Percentiles rank a stretch among this genome's conserved stretches.
Evolutionary conservation across 1,140 invertebrate genomes (phyloP).

Genomic region (Apis dorsata): DNA sequence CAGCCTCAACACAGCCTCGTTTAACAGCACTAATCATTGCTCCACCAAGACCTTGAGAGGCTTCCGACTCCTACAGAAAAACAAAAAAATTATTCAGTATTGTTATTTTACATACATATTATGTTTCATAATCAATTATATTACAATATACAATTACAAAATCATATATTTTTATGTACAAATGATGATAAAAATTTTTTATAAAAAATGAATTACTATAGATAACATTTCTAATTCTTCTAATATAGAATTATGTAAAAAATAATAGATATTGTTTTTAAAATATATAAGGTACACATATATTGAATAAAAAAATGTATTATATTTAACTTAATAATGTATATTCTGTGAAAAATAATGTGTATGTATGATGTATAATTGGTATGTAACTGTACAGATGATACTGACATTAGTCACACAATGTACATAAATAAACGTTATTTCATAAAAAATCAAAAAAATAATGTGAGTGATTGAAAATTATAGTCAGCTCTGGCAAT

Average conservation of each 20-base stretch:
- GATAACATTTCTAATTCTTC: neutral
- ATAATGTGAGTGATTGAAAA: slow-evolving; percentile 56
- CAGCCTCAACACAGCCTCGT: slow-evolving; percentile 77
- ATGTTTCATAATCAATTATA: slow-evolving; percentile 1
- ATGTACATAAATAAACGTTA: slow-evolving; percentile 40
- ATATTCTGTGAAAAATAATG: slow-evolving; percentile 55
- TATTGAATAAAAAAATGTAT: slow-evolving; percentile 51
- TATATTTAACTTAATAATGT: slow-evolving; percentile 47
- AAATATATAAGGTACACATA: slow-evolving; percentile 29
- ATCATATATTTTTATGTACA: neutral
- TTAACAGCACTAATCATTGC: slow-evolving; percentile 78
- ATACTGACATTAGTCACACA: slow-evolving; percentile 34
- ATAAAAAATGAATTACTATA: slow-evolving; percentile 6
- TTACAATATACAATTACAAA: neutral
- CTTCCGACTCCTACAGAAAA: slow-evolving; percentile 76
- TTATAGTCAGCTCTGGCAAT: slow-evolving; percentile 35
- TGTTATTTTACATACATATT: neutral
- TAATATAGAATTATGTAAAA: neutral
- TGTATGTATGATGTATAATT: slow-evolving; percentile 54
- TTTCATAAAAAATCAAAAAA: slow-evolving; percentile 54
- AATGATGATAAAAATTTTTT: slow-evolving; percentile 1
- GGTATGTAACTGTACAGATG: slow-evolving; percentile 61
- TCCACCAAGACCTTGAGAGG: slow-evolving; percentile 76
- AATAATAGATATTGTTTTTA: slow-evolving; percentile 26
- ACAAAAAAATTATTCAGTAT: slow-evolving; percentile 48